phyloP scores from a whole-genome alignment of 2,797 vertebrate genomes.

The Acanthornis magna region DNA sequence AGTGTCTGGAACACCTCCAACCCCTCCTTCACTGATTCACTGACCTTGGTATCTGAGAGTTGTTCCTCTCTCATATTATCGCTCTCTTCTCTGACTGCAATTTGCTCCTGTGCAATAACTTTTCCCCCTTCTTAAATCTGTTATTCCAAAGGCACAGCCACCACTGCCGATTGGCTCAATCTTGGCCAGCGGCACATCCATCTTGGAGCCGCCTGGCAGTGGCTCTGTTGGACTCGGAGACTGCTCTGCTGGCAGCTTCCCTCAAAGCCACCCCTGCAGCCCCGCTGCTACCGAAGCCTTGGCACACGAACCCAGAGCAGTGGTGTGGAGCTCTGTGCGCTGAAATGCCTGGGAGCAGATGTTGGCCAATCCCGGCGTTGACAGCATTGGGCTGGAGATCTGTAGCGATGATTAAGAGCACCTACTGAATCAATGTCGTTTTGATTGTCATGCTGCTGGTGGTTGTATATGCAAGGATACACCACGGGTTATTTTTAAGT shows the following conservation, averaged over 20 bases:
- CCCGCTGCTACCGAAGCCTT: not conserved
- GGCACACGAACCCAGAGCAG: not conserved
- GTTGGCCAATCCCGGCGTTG: not conserved
- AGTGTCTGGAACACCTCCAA: not conserved
- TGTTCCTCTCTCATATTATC: not conserved
- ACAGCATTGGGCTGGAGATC: not conserved
- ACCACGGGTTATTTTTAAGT: not conserved
- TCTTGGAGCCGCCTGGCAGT: not conserved
- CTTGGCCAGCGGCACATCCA: fast-evolving
- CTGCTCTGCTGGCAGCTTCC: not conserved
- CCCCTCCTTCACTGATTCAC: not conserved
- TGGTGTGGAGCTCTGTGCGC: not conserved
- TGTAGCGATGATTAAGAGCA: not conserved
- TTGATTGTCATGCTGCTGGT: not conserved
- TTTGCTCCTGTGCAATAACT: not conserved
- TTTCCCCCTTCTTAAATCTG: not conserved
- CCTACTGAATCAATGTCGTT: not conserved
- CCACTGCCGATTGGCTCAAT: not conserved
- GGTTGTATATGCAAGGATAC: not conserved
- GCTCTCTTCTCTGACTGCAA: not conserved
- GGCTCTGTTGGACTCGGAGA: not conserved
- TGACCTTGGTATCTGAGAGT: not conserved
- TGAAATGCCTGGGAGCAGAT: not conserved
- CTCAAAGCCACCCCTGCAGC: not conserved
- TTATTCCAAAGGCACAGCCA: not conserved